These are phyloP conservation scores for Gobionotothen gibberifrons DNA, from an alignment of 2,797 vertebrate species.

Conservation along the genomic window DNA sequence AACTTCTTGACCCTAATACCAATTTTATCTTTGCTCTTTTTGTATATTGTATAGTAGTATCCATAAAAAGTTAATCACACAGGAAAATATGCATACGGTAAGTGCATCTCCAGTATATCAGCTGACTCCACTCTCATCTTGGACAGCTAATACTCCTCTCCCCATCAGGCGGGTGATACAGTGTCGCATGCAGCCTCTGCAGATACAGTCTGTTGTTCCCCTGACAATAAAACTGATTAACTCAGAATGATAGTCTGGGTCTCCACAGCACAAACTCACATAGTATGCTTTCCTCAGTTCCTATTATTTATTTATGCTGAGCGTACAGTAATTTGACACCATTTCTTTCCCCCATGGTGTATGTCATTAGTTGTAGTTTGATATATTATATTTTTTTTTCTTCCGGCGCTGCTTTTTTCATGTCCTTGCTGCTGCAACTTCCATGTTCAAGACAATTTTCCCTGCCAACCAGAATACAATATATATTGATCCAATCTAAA, in stretches of 20 bases:
- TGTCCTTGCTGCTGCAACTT: conserved; percentile 40
- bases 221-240: conserved; percentile 69
- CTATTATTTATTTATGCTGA: conserved; percentile 28
- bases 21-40: not conserved
- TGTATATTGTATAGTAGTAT: not conserved
- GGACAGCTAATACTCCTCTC: conserved; percentile 20
- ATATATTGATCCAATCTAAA: conserved; percentile 58
- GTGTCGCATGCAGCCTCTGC: conserved; percentile 31
- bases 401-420: not conserved
- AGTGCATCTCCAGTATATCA: not conserved
- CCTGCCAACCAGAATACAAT: conserved; percentile 47
- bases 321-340: conserved; percentile 1
- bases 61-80: conserved; percentile 5
- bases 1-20: not conserved
- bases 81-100: not conserved
- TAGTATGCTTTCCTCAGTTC: conserved; percentile 2
- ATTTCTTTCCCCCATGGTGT: not conserved
- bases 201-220: conserved; percentile 42
- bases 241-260: conserved; percentile 48
- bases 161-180: conserved; percentile 36
- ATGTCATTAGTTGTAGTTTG: conserved; percentile 16
- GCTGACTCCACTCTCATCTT: conserved; percentile 5
- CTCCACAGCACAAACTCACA: conserved; percentile 38
- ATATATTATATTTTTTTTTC: conserved; percentile 11
- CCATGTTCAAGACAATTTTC: conserved; percentile 42